phyloP scores from a whole-genome alignment of 2,113 vertebrate species.

The Alethe diademata region DNA sequence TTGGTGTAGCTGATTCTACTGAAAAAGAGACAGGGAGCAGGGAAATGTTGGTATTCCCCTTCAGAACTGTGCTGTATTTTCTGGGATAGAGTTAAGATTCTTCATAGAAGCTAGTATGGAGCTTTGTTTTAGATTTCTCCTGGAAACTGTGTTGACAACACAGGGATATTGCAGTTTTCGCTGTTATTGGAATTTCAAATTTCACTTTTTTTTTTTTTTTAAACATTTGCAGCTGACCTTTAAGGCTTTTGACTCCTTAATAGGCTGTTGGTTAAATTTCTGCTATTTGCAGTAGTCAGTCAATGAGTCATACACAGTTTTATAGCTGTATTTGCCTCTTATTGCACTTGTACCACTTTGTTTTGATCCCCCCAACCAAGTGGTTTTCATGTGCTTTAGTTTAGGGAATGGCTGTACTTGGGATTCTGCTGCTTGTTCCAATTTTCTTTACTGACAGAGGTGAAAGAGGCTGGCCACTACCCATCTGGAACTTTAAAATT shows the following conservation, averaged over 20 bases:
- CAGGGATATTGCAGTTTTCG: background rate
- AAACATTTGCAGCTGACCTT: background rate
- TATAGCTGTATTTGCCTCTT: background rate
- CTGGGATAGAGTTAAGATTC: background rate
- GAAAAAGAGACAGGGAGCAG: background rate
- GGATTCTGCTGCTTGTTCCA: background rate
- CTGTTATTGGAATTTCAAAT: background rate
- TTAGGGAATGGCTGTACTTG: background rate
- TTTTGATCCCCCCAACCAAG: background rate
- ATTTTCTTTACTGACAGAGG: background rate
- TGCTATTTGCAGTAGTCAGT: background rate
- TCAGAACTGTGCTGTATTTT: background rate
- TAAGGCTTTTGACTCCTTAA: background rate
- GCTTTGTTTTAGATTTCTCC: background rate
- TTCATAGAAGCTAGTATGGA: background rate
- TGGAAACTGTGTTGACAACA: background rate
- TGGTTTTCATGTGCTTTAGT: background rate
- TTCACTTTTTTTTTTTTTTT: background rate
- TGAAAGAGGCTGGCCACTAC: background rate
- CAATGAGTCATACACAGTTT: background rate
- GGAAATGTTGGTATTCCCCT: background rate
- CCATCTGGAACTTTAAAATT: background rate
- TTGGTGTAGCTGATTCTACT: background rate
- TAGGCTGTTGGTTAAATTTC: background rate
- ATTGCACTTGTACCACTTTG: background rate